Conservation (phyloP, 2,888 invertebrate species). For the Clepsis dumicolana region DNA sequence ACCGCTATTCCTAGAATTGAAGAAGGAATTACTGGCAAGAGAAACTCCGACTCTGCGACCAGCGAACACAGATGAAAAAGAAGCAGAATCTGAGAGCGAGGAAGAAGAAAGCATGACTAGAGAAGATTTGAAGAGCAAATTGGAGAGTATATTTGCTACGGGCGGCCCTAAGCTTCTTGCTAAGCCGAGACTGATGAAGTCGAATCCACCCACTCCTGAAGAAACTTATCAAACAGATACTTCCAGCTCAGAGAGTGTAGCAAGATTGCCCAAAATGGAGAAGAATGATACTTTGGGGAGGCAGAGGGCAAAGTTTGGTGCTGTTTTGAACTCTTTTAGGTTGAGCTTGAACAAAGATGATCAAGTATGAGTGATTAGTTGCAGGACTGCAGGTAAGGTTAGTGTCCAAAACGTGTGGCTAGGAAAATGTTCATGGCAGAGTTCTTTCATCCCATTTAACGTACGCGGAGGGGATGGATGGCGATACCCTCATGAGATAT, state of each 20-base stretch:
- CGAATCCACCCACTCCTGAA: constrained; percentile 74
- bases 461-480: not conserved
- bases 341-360: constrained; percentile 75
- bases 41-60: constrained; percentile 65
- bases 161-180: constrained; percentile 66
- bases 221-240: constrained; percentile 69
- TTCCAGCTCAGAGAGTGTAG: constrained; percentile 70
- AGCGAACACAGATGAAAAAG: constrained; percentile 56
- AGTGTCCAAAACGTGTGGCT: not conserved
- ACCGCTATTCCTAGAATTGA: constrained; percentile 66
- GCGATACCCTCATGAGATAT: not conserved
- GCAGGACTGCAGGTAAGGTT: not conserved
- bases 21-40: constrained; percentile 69
- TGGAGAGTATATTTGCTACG: constrained; percentile 73
- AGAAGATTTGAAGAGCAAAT: constrained; percentile 74
- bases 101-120: constrained; percentile 68
- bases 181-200: constrained; percentile 71
- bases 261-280: constrained; percentile 71
- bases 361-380: constrained; percentile 55
- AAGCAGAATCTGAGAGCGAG: constrained; percentile 53
- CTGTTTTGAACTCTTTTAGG: constrained; percentile 76
- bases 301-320: constrained; percentile 76
- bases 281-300: constrained; percentile 80
- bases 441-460: not conserved
- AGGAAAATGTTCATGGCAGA: not conserved